Evolutionary conservation across 2,888 invertebrate genomes (phyloP).

Genomic region (Meiosimyza decipiens): DNA sequence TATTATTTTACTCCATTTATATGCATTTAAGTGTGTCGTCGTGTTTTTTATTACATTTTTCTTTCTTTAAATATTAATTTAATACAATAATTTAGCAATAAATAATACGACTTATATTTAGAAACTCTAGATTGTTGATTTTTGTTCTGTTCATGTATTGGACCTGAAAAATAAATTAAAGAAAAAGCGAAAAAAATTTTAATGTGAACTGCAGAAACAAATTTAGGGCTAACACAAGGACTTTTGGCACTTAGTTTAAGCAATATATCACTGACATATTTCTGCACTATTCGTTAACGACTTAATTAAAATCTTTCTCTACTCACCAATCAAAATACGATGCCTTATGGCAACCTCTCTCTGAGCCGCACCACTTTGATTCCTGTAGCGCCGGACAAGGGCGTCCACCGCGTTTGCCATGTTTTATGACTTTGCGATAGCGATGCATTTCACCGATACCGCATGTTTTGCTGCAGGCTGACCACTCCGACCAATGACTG

Average conservation of each 20-base stretch:
- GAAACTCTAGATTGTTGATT: conserved; percentile 26
- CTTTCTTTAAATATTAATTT: conserved; percentile 42
- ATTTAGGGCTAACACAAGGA: background rate
- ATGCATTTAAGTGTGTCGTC: conserved; percentile 39
- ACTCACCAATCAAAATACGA: conserved; percentile 74
- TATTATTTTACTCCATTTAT: conserved; percentile 12
- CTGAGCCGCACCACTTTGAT: conserved; percentile 89
- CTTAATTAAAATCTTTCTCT: background rate
- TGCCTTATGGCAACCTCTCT: conserved; percentile 73
- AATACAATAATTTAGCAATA: conserved; percentile 42
- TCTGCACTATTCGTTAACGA: too few relatives aligned
- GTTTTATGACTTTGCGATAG: conserved; percentile 79
- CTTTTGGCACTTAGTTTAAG: too few relatives aligned
- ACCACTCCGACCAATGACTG: conserved; percentile 88
- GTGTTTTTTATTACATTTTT: conserved; percentile 27
- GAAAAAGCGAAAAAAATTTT: conserved; percentile 2
- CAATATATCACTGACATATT: too few relatives aligned
- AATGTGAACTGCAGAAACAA: background rate
- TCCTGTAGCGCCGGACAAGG: conserved; percentile 86
- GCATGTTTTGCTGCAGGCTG: conserved; percentile 86
- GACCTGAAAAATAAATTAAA: conserved; percentile 50
- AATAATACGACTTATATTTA: conserved; percentile 48
- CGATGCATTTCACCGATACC: conserved; percentile 90
- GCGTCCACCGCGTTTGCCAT: conserved; percentile 82
- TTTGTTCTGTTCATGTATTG: conserved; percentile 56